A percentile compares a stretch with the other conserved stretches of the same genome.
Conservation (phyloP, 2,113 vertebrate genomes). For the Muscicapa adusta region DNA sequence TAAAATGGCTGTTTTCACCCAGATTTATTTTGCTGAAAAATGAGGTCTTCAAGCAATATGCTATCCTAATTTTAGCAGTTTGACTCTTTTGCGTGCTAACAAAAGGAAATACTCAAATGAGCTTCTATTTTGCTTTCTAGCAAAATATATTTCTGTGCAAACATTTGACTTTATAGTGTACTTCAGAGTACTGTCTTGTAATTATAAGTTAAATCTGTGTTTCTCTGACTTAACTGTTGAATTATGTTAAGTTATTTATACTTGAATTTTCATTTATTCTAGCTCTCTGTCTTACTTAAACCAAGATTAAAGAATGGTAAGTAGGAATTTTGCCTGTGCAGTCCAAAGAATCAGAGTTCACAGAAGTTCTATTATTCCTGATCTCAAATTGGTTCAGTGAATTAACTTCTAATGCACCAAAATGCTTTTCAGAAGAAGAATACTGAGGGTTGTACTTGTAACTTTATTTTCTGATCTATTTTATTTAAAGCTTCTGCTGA, state of each 20-base stretch:
- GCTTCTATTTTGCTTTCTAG: constrained; percentile 66
- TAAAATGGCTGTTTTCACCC: constrained; percentile 46
- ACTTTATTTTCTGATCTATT: background rate
- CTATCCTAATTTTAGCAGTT: constrained; percentile 70
- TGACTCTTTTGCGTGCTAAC: constrained; percentile 66
- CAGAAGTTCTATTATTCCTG: background rate
- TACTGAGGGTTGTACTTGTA: background rate
- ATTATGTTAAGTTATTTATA: background rate
- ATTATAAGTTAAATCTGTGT: constrained; percentile 66
- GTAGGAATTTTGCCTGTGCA: background rate
- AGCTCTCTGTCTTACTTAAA: background rate
- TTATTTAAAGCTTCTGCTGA: background rate
- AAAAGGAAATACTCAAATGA: constrained; percentile 71
- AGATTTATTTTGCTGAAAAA: constrained; percentile 66
- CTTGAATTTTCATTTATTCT: constrained; percentile 25
- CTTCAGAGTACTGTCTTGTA: constrained; percentile 60
- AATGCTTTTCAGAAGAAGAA: background rate
- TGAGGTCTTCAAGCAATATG: constrained; percentile 71
- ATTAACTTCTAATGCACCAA: background rate
- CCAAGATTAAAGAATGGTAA: background rate
- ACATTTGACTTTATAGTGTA: constrained; percentile 66
- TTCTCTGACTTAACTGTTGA: constrained; percentile 55
- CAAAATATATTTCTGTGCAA: constrained; percentile 72
- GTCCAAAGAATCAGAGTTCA: background rate
- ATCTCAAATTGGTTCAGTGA: background rate